Evolutionary conservation across 2,888 invertebrate genomes (phyloP).

Genomic region (Periphyllus acericola): DNA sequence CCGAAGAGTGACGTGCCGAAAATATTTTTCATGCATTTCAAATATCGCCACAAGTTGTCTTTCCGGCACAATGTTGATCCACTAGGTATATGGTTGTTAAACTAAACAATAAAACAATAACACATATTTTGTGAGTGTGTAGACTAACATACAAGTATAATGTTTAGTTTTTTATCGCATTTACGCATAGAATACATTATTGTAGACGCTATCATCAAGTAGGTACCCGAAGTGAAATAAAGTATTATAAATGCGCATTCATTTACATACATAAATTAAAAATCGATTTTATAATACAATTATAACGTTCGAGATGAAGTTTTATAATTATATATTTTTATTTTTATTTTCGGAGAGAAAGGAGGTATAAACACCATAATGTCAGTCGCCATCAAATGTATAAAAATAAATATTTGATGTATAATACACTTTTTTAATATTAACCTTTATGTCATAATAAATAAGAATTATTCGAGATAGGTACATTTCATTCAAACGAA

Average conservation of each 20-base stretch:
- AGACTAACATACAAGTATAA: neutral
- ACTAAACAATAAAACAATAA: constrained; percentile 69
- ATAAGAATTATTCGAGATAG: no score
- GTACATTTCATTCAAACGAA: no score
- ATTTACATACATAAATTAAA: constrained; percentile 17
- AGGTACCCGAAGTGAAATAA: neutral
- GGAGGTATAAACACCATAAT: no score
- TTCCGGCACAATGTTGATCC: constrained; percentile 86
- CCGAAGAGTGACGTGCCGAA: constrained; percentile 81
- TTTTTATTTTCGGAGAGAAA: neutral
- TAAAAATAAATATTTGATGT: no score
- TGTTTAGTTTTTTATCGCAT: constrained; percentile 2
- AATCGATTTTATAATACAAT: neutral
- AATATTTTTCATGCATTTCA: constrained; percentile 83
- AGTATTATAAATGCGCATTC: constrained; percentile 20
- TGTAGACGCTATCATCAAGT: neutral
- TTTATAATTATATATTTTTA: no score
- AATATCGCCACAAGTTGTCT: constrained; percentile 80
- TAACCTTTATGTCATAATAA: no score
- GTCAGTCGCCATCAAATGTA: no score
- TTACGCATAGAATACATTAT: neutral
- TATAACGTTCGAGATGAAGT: neutral
- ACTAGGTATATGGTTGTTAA: constrained; percentile 85
- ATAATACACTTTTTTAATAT: no score
- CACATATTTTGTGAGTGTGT: neutral